Conservation (phyloP, 2,888 invertebrate species). For the Plagiodera versicolora region DNA sequence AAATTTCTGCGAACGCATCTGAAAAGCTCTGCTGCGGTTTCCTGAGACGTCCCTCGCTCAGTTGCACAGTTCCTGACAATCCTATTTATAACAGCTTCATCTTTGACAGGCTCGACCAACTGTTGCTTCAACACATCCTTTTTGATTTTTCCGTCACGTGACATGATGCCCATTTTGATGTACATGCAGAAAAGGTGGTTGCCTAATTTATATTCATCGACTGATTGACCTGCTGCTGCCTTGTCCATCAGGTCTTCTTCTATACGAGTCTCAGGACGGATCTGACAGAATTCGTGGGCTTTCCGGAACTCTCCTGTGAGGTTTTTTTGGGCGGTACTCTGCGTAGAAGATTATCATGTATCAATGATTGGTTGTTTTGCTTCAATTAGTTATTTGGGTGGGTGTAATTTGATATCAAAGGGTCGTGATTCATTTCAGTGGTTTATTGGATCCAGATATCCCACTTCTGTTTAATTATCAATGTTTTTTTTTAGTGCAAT, state of each 20-base stretch:
- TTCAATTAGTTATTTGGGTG: no score
- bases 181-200: neutral
- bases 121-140: neutral
- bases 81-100: neutral
- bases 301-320: neutral
- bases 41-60: neutral
- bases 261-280: neutral
- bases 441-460: no score
- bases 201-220: neutral
- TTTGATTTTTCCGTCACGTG: neutral
- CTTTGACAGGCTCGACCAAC: neutral
- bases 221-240: neutral
- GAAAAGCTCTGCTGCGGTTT: neutral
- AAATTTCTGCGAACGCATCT: neutral
- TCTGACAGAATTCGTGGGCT: neutral
- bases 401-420: no score
- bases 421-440: no score
- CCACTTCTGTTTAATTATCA: no score
- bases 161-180: neutral
- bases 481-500: no score
- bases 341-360: neutral
- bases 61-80: neutral
- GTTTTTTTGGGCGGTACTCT: neutral
- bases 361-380: no score
- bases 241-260: neutral